Conservation (phyloP, 2,888 invertebrate species). For the Volucella inflata region DNA sequence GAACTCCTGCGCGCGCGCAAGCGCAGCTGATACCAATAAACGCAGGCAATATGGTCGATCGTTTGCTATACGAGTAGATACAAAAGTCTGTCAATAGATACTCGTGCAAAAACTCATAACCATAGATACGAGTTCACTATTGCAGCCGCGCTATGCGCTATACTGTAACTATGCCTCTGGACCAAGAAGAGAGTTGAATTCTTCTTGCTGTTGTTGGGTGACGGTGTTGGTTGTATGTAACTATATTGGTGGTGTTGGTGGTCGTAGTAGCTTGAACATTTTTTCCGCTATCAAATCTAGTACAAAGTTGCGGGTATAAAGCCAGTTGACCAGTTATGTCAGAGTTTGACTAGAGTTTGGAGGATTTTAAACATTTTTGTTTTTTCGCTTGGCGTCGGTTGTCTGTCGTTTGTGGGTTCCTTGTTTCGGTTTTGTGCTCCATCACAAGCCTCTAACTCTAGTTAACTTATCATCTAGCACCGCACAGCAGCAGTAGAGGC, state of each 20-base stretch:
- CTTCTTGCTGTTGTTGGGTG: conserved; percentile 15
- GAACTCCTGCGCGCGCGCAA: conserved; percentile 38
- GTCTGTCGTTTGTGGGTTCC: conserved; percentile 43
- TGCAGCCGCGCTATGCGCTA: conserved; percentile 62
- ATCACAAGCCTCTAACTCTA: conserved; percentile 46
- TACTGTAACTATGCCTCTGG: conserved; percentile 32
- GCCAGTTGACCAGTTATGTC: conserved; percentile 73
- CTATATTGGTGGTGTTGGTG: background rate
- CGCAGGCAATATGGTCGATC: conserved; percentile 66
- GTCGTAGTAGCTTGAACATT: conserved; percentile 16
- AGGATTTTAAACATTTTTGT: conserved; percentile 69
- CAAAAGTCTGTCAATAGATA: background rate
- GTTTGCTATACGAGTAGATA: conserved; percentile 8
- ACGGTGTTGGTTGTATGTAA: background rate
- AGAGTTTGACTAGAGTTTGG: conserved; percentile 60
- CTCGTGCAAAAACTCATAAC: conserved; percentile 22
- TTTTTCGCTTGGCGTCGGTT: conserved; percentile 34
- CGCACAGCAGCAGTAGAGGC: conserved; percentile 17
- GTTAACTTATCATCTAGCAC: conserved; percentile 57
- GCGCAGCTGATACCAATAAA: conserved; percentile 71
- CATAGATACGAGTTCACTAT: conserved; percentile 29
- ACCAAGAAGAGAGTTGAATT: conserved; percentile 33
- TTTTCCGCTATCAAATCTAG: conserved; percentile 51
- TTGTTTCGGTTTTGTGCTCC: conserved; percentile 48
- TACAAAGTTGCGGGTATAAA: conserved; percentile 53